A percentile compares a stretch with the other conserved stretches of the same genome.
Evolutionary conservation across 64 coral and sea anemone species (phyloP).

Genomic region (Actinia equina): DNA sequence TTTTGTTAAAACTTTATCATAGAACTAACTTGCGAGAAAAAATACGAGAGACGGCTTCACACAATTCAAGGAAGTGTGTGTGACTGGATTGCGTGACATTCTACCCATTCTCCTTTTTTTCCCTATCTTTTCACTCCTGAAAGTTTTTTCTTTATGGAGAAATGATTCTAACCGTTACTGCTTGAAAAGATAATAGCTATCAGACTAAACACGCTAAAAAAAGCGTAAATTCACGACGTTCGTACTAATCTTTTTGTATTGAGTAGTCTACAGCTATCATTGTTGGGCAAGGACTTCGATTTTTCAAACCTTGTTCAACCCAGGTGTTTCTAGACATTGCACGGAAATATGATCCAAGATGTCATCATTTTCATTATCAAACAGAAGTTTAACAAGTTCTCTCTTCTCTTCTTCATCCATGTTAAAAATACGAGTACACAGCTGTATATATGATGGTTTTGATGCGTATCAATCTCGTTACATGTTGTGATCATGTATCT

Average conservation of each 20-base stretch:
- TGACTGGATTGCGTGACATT: neutral
- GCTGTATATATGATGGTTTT: neutral
- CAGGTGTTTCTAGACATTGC: neutral
- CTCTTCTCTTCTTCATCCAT: neutral
- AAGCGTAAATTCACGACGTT: neutral
- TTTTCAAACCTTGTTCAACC: neutral
- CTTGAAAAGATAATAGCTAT: neutral
- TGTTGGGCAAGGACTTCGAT: too few species aligned
- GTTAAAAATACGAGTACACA: neutral
- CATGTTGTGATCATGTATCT: neutral
- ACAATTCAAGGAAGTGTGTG: neutral
- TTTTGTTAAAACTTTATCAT: neutral
- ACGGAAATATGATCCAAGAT: neutral
- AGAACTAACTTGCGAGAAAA: too few species aligned
- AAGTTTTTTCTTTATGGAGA: neutral
- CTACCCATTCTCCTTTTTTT: neutral
- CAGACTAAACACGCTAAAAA: neutral
- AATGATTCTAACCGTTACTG: neutral
- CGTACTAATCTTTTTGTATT: neutral
- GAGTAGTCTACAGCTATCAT: too few species aligned
- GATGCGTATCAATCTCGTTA: neutral
- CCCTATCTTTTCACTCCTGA: neutral
- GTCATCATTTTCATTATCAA: constrained; percentile 6
- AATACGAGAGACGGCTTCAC: neutral
- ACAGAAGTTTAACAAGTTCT: neutral